Conservation (phyloP, 2,113 vertebrate genomes). For the Peucedramus taeniatus region DNA sequence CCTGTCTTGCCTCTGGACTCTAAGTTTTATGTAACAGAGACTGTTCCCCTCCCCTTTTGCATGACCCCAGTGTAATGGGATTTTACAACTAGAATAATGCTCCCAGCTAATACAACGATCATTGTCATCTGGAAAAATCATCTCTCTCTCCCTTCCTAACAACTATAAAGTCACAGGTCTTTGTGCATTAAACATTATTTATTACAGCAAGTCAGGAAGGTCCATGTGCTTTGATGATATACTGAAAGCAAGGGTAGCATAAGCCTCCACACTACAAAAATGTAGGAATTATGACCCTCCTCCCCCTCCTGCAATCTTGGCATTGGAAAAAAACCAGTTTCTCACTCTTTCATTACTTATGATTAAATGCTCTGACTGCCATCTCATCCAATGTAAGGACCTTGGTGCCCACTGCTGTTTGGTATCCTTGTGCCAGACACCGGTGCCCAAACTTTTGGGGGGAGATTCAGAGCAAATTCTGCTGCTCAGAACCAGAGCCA, state of each 20-base stretch:
- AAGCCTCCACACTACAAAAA: not conserved
- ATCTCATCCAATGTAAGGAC: not conserved
- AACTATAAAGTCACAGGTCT: not conserved
- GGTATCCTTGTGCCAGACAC: not conserved
- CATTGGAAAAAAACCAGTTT: not conserved
- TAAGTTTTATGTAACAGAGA: not conserved
- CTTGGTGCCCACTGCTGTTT: not conserved
- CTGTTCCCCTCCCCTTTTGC: not conserved
- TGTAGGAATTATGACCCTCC: not conserved
- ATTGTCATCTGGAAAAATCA: slow-evolving; percentile 26
- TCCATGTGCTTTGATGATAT: not conserved
- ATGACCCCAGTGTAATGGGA: not conserved
- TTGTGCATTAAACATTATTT: not conserved
- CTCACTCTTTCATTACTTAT: not conserved
- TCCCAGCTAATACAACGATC: not conserved
- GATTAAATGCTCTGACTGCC: not conserved
- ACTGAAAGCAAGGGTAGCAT: not conserved
- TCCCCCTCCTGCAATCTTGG: not conserved
- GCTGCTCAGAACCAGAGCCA: not conserved
- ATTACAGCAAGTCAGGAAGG: not conserved
- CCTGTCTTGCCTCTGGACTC: not conserved
- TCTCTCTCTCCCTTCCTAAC: not conserved
- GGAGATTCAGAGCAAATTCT: not conserved
- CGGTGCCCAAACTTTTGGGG: not conserved
- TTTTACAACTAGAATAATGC: not conserved